Evolutionary conservation across 1,140 invertebrate genomes (phyloP), one percentile per base, ranked within the genome.

Genomic region (Sinella curviseta): DNA sequence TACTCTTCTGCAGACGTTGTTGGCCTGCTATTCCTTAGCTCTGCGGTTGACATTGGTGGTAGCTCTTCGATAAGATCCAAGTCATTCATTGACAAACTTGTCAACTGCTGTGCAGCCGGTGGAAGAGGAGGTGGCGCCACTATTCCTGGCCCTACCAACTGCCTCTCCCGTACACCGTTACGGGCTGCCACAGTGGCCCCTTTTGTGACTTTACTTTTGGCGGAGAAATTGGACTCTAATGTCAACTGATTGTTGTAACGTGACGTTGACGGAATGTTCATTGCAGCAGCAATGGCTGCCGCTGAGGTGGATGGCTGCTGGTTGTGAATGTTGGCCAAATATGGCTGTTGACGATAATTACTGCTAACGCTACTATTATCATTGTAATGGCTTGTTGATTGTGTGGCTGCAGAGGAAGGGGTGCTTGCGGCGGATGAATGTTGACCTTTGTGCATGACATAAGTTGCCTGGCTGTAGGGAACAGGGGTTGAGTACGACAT

Each of bases 1-100:
- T 78, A 74, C 74, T 78, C 77, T 48, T 39, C 74, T 48, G 76
- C 48, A 73, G 36, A 33, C 24, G 76, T 75, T 20, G 77, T 17
- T 76, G 34, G 34, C 20, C 39, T 48, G 4, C 1, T 3, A 33
- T 33, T 70, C 31, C 65, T 30, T 8, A 78, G 36, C 28, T 78
- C 77, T 33, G 55, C 24, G 54, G 4, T 55, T 16, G 55, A 39
- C 33, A 77, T n/a, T 2, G 24, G 39, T 20, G 16, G 76, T 48
- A 60, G 76, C n/a, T 36, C 35, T 17, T 55, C 79, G 31, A 82
- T 80, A 4, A 82, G 54, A 55, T 82, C 82, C 31, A 82, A 65
- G 76, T 82, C 82, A 73, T 82, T 82, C 82, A 82, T 82, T 3
- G 82, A 82, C 54, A 82, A 36, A 3, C 79, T 78, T 3, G 80